These are phyloP conservation scores for Columbina picui DNA, from an alignment of 2,113 vertebrate genomes.

Conservation along the genomic window DNA sequence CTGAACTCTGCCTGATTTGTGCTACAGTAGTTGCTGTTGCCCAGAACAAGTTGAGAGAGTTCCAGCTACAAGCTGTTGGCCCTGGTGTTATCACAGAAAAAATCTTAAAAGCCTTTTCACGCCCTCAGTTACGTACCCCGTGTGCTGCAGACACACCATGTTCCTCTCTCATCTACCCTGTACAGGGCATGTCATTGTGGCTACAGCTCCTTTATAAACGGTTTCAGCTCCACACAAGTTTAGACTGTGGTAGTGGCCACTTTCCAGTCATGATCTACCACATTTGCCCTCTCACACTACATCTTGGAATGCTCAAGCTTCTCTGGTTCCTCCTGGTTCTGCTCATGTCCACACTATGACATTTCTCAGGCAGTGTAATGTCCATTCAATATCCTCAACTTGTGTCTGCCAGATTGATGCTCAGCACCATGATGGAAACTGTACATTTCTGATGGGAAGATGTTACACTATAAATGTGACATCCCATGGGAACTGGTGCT, in stretches of 20 bases:
- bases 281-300: neutral
- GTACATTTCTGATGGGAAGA: neutral
- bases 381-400: neutral
- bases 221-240: neutral
- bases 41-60: neutral
- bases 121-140: neutral
- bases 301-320: neutral
- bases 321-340: neutral
- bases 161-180: neutral
- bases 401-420: neutral
- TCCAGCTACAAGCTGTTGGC: neutral
- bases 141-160: neutral
- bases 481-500: neutral
- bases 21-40: neutral
- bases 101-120: neutral
- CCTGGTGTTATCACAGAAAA: neutral
- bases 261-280: neutral
- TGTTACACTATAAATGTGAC: neutral
- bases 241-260: no score
- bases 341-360: neutral
- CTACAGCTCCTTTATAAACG: neutral
- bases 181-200: rapidly evolving
- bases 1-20: neutral
- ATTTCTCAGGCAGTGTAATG: neutral
- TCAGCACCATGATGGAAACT: neutral